Percentiles rank a stretch among this genome's conserved stretches.
These are phyloP conservation scores for Dryococelus australis DNA, from an alignment of 2,888 invertebrate species.

Conservation along the genomic window DNA sequence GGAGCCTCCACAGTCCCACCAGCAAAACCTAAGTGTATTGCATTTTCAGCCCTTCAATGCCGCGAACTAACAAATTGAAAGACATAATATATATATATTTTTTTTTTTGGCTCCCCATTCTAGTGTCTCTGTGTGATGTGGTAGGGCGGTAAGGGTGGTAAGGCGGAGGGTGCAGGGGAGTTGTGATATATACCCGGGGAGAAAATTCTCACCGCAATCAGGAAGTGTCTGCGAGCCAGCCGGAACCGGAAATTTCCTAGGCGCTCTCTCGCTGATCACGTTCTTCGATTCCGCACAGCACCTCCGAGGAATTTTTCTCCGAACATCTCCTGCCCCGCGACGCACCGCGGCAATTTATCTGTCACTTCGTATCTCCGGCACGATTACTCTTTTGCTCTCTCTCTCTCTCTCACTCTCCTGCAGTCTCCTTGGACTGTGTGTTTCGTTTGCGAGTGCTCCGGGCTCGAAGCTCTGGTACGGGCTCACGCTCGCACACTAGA, in stretches of 20 bases:
- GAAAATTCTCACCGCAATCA: conserved; percentile 13
- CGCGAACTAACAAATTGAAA: neutral
- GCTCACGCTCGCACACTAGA: no score
- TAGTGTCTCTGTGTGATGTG: neutral
- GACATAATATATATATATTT: neutral
- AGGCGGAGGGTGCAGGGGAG: neutral
- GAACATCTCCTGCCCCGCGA: neutral
- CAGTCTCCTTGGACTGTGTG: neutral
- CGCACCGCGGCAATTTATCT: neutral
- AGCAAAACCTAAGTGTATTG: neutral
- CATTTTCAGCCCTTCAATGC: neutral
- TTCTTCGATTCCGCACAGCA: neutral
- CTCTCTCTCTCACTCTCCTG: neutral
- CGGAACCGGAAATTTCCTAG: neutral
- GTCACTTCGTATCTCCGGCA: neutral
- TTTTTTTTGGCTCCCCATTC: neutral
- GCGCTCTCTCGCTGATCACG: neutral
- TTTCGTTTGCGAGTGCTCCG: no score
- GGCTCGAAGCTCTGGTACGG: no score
- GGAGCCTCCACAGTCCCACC: no score
- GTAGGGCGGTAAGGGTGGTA: no score
- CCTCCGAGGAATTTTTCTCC: neutral
- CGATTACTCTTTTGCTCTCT: neutral
- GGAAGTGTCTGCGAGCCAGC: neutral
- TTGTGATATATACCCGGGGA: neutral